Percentiles rank a stretch among this genome's conserved stretches.
Evolutionary conservation across 2,797 vertebrate species (phyloP).

Genomic region (Onychomys arenicola): DNA sequence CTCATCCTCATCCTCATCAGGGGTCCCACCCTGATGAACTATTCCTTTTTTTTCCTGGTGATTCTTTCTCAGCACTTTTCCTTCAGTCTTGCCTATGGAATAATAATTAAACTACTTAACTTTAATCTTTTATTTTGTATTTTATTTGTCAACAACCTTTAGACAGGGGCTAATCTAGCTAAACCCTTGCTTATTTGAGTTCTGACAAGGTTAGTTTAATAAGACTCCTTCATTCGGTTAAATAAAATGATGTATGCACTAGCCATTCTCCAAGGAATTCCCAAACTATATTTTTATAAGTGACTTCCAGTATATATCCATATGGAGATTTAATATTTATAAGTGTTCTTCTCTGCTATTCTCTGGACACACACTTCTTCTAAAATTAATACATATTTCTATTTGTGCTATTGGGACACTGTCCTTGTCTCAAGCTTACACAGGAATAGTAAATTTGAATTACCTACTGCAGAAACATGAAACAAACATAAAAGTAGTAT

Average conservation of each 20-base stretch:
- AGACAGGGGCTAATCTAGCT: neutral
- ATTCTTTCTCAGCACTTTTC: neutral
- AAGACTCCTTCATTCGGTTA: neutral
- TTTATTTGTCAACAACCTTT: constrained; percentile 34
- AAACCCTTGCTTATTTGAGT: constrained; percentile 35
- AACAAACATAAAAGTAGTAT: neutral
- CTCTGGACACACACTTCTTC: neutral
- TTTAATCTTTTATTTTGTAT: constrained; percentile 28
- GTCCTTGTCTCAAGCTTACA: neutral
- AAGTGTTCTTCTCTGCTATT: neutral
- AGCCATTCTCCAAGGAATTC: neutral
- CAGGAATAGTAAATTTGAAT: neutral
- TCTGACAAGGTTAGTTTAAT: neutral
- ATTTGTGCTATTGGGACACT: neutral
- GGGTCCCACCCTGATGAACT: neutral
- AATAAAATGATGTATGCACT: neutral
- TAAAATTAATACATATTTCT: neutral
- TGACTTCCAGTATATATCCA: neutral
- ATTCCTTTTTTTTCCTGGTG: neutral
- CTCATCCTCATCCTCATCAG: neutral
- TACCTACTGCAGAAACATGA: neutral
- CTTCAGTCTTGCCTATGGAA: neutral
- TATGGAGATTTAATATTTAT: neutral
- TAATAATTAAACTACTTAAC: neutral
- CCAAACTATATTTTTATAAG: neutral